Conservation (phyloP, 2,888 invertebrate species). For the Ectropis crepuscularia region DNA sequence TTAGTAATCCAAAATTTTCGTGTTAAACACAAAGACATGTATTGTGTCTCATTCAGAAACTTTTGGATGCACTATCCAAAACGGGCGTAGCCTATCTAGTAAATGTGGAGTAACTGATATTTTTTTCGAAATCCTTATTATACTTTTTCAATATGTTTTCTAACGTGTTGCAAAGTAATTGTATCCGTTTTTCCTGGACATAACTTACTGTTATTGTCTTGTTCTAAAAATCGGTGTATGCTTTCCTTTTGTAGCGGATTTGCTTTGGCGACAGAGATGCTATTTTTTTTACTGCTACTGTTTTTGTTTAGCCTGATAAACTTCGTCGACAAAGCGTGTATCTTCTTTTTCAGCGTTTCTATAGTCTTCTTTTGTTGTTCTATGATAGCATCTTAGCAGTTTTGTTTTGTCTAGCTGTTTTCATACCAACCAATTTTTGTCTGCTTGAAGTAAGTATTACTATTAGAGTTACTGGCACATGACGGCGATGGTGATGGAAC, state of each 20-base stretch:
- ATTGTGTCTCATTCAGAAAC: conserved; percentile 1
- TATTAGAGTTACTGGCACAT: background rate
- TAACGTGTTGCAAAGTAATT: conserved; percentile 4
- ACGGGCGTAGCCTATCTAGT: background rate
- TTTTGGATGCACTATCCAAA: background rate
- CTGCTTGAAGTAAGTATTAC: background rate
- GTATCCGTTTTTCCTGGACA: conserved; percentile 2
- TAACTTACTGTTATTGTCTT: conserved; percentile 6
- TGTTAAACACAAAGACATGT: background rate
- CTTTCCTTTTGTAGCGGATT: background rate
- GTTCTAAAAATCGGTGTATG: conserved; percentile 5
- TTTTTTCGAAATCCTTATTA: background rate
- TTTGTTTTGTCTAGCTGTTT: background rate
- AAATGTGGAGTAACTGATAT: background rate
- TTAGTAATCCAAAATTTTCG: conserved; percentile 1
- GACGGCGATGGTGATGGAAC: background rate
- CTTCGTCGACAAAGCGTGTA: conserved; percentile 3
- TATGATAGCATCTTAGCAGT: background rate
- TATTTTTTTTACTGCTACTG: background rate
- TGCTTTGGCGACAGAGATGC: conserved; percentile 1
- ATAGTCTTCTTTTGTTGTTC: conserved; percentile 2
- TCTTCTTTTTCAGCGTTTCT: conserved; percentile 3
- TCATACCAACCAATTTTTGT: background rate
- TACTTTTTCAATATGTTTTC: conserved; percentile 1
- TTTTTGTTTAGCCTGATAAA: background rate